Evolutionary conservation across 2,797 vertebrate species (phyloP).

Genomic region (Thalassophryne amazonica): DNA sequence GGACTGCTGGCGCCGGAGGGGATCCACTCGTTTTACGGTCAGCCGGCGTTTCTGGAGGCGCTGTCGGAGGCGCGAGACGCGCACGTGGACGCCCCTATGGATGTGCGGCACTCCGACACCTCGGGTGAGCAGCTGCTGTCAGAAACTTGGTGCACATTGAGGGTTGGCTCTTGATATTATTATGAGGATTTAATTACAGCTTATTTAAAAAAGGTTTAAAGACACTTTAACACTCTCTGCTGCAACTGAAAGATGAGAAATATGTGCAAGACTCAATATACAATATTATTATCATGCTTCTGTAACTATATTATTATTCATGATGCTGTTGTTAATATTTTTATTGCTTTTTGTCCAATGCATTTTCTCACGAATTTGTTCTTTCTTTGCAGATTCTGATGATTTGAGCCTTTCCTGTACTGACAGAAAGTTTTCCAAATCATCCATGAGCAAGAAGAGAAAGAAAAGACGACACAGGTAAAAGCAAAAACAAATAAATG

Average conservation of each 20-base stretch:
- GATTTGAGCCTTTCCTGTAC: slow-evolving; percentile 87
- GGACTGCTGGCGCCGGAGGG: slow-evolving; percentile 88
- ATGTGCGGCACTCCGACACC: slow-evolving; percentile 87
- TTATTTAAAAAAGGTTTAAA: too few relatives aligned
- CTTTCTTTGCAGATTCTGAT: slow-evolving; percentile 86
- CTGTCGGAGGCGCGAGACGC: slow-evolving; percentile 87
- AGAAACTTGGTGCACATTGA: neutral
- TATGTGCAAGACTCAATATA: too few relatives aligned
- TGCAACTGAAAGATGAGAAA: too few relatives aligned
- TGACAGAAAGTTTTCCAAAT: slow-evolving; percentile 90
- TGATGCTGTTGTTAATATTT: neutral
- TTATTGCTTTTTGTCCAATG: neutral
- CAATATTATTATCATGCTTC: too few relatives aligned
- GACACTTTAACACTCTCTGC: too few relatives aligned
- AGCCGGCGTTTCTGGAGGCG: slow-evolving; percentile 92
- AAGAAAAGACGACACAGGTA: slow-evolving; percentile 98
- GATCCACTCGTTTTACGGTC: slow-evolving; percentile 92
- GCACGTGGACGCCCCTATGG: slow-evolving; percentile 79
- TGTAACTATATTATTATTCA: neutral
- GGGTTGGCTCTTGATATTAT: too few relatives aligned
- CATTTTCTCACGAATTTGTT: neutral
- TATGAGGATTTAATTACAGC: too few relatives aligned
- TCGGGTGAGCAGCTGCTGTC: slow-evolving; percentile 79
- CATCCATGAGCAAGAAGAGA: slow-evolving; percentile 90
- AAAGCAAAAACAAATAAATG: neutral